Conservation (phyloP, 2,797 vertebrate genomes). For the Melanotaenia boesemani region DNA sequence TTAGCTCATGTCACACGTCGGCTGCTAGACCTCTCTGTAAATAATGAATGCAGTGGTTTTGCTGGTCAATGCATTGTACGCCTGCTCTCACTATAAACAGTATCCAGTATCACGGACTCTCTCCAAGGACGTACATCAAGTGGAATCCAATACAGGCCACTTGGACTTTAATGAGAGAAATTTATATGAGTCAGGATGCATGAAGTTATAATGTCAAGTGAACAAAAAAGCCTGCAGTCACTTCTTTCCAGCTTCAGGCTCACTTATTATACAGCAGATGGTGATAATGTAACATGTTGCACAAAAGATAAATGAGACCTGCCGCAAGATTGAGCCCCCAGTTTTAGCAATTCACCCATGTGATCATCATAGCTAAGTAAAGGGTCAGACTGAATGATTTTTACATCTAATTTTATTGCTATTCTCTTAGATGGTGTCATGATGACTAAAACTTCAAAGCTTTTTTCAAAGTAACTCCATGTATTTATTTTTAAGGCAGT, state of each 20-base stretch:
- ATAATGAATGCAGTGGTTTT: constrained; percentile 73
- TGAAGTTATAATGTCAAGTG: neutral
- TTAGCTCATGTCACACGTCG: constrained; percentile 50
- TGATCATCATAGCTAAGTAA: too few species aligned
- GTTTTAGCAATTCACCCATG: too few species aligned
- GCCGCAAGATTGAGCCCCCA: neutral
- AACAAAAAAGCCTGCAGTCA: neutral
- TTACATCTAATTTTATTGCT: neutral
- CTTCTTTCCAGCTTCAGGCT: constrained; percentile 5
- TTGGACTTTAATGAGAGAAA: constrained; percentile 64
- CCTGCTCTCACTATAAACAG: constrained; percentile 61
- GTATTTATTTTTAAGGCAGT: too few species aligned
- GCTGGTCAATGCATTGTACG: constrained; percentile 62
- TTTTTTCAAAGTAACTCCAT: neutral
- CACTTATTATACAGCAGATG: neutral
- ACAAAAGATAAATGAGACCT: neutral
- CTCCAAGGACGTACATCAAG: constrained; percentile 62
- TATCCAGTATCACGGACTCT: constrained; percentile 56
- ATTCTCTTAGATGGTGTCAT: neutral
- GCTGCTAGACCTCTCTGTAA: constrained; percentile 59
- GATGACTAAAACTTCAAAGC: neutral
- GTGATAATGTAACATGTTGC: neutral
- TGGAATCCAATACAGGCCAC: constrained; percentile 66
- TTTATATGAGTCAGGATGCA: constrained; percentile 36
- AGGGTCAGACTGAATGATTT: too few species aligned